Conservation (phyloP, 2,113 vertebrate species). For the Gasterosteus nipponicus region DNA sequence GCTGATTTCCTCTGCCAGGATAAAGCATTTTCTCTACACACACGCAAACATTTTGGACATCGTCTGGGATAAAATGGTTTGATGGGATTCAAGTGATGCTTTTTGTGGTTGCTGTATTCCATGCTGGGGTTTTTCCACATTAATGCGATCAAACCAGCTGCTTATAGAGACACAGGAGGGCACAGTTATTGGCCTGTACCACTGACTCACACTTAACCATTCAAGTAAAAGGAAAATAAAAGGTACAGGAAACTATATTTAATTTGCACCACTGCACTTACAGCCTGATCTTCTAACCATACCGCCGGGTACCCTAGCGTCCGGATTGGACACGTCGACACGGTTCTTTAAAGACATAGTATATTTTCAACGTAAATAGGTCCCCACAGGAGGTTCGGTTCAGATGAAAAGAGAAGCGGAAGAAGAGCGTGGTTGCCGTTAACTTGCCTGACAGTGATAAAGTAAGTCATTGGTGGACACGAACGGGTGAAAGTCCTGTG, state of each 20-base stretch:
- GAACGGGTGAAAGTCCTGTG: too few species aligned
- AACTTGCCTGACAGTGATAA: too few species aligned
- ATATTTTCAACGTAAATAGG: too few species aligned
- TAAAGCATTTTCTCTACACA: not conserved
- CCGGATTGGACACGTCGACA: too few species aligned
- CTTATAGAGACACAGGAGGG: slow-evolving; percentile 2
- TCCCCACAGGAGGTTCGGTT: too few species aligned
- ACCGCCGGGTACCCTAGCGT: too few species aligned
- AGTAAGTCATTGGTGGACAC: too few species aligned
- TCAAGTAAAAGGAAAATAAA: not conserved
- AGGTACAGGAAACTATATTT: not conserved
- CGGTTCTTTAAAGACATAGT: too few species aligned
- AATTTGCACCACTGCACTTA: too few species aligned
- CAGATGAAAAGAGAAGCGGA: too few species aligned
- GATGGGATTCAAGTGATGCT: slow-evolving; percentile 31
- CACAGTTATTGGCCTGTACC: not conserved
- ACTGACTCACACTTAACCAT: not conserved
- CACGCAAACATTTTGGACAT: slow-evolving; percentile 2
- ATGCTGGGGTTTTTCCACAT: slow-evolving; percentile 71
- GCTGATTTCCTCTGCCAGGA: not conserved
- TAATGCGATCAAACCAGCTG: slow-evolving; percentile 52
- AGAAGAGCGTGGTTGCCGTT: too few species aligned
- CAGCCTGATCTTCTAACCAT: too few species aligned
- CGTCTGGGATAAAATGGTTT: slow-evolving; percentile 49
- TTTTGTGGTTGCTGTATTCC: slow-evolving; percentile 14